A percentile compares a stretch with the other conserved stretches of the same genome.
phyloP scores from a whole-genome alignment of 2,888 invertebrate genomes.

The Watsonalla binaria region DNA sequence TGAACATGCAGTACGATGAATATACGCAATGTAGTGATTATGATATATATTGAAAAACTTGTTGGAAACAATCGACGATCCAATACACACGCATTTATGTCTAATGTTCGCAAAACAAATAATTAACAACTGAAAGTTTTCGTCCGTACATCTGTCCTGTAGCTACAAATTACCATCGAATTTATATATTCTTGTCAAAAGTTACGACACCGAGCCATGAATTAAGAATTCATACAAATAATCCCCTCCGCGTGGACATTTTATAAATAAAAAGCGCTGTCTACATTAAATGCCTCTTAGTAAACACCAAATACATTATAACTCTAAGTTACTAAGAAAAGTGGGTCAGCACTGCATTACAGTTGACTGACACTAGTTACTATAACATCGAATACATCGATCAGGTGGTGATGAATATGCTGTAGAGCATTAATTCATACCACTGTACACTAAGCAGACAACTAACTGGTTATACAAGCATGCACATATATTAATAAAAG shows the following conservation, averaged over 20 bases:
- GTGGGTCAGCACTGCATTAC: not conserved
- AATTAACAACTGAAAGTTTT: too few species aligned
- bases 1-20: too few species aligned
- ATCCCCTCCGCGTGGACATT: not conserved
- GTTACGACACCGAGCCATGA: too few species aligned
- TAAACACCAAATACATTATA: not conserved
- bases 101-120: too few species aligned
- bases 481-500: not conserved
- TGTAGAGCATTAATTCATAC: not conserved
- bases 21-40: too few species aligned
- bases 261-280: not conserved
- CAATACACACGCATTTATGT: too few species aligned
- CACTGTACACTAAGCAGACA: not conserved
- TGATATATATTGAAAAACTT: too few species aligned
- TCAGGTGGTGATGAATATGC: not conserved
- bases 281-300: not conserved
- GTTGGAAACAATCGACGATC: too few species aligned
- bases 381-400: not conserved
- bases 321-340: not conserved
- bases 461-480: not conserved
- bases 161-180: too few species aligned
- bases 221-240: not conserved
- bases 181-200: too few species aligned
- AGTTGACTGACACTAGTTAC: not conserved
- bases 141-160: too few species aligned